Evolutionary conservation across 1,140 invertebrate genomes (phyloP), one percentile per base, ranked within the genome.

Genomic region (Cotesia typhae): DNA sequence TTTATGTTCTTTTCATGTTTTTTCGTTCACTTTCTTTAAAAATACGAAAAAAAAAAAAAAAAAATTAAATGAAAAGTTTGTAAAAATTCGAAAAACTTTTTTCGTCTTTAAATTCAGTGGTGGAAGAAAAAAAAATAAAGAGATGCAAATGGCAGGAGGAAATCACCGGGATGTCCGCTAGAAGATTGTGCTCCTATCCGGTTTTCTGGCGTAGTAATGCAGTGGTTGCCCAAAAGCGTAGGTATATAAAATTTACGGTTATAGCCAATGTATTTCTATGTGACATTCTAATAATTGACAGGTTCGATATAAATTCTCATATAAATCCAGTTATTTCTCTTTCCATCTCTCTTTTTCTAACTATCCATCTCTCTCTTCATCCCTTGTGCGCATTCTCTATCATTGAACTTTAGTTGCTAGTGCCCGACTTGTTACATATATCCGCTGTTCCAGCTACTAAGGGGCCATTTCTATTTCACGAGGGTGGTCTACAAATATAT

Each of bases 271-370:
- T 73, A 68, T 73, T 68, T 67, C 57, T 63, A n/a, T 28, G 12
- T 63, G 71, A 73, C 71, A 57, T 67, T 73, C 55, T 20, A 20
- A 73, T 73, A 73, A 73, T 73, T 73, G 65, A 73, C 71, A 72
- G 51, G 37, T 10, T 60, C 55, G 65, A 68, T 61, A 68, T 68
- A 72, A 72, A 72, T 72, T 55, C 53, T 17, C 61, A 20, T 61
- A 73, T 73, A 73, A 73, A 73, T 73, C 59, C 35, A 72, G 52
- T 67, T 66, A 47, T 36, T 59, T 20, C 17, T 65, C 41, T 14
- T 10, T 6, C 59, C 38, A 6, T 47, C 28, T 60, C 41, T 5
- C 10, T 36, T 6, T 28, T 61, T 35, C 20, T 47, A 2, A 3
- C 41, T 14, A 4, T 17, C 59, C 38, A 6, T 47, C 28, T 60